Evolutionary conservation across 2,888 invertebrate species (phyloP).

Genomic region (Caenorhabditis sp.): DNA sequence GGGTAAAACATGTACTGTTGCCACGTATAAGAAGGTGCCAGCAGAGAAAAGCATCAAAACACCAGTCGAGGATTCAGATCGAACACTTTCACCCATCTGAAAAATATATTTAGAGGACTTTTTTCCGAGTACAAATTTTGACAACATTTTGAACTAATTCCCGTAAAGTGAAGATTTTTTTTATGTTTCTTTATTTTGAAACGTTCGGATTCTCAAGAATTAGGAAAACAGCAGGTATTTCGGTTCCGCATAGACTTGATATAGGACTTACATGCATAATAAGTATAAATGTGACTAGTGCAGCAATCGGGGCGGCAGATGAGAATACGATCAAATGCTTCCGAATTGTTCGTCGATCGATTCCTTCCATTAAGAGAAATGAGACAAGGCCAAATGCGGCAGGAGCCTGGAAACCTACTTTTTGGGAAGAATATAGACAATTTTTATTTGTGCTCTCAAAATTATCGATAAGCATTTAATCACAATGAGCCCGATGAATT

Average conservation of each 20-base stretch:
- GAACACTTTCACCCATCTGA: constrained; percentile 33
- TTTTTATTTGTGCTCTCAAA: background rate
- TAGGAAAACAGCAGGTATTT: too few species aligned
- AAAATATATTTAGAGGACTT: too few species aligned
- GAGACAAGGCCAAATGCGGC: constrained; percentile 98
- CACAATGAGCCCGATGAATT: too few species aligned
- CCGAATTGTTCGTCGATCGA: constrained; percentile 83
- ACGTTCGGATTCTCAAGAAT: background rate
- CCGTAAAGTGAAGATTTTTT: too few species aligned
- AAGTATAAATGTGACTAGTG: constrained; percentile 89
- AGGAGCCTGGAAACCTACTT: constrained; percentile 79
- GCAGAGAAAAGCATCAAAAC: constrained; percentile 98
- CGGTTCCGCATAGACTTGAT: background rate
- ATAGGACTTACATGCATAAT: constrained; percentile 79
- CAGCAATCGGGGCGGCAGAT: constrained; percentile 86
- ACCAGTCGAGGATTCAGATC: constrained; percentile 83
- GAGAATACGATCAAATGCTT: constrained; percentile 91
- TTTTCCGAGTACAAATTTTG: too few species aligned
- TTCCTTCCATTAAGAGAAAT: constrained; percentile 92
- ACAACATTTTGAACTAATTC: too few species aligned
- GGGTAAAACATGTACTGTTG: constrained; percentile 96
- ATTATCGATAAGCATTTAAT: too few species aligned
- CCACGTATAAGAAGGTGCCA: constrained; percentile 97
- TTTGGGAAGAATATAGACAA: background rate
- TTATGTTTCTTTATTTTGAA: background rate